Conservation (phyloP, 1,140 invertebrate species). For the Neodiprion fabricii region DNA sequence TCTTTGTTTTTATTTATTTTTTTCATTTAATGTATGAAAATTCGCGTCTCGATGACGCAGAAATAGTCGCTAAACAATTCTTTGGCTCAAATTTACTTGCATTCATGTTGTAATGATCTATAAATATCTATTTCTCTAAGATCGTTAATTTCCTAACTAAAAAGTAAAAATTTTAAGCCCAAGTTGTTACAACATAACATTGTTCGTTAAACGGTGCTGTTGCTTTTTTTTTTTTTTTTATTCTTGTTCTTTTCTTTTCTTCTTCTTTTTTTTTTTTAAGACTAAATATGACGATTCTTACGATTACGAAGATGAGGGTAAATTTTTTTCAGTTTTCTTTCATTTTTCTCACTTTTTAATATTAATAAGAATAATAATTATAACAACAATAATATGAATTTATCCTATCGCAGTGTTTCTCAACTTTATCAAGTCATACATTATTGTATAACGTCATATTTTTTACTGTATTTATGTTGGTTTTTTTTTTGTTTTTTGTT, state of each 20-base stretch:
- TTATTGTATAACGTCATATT: neutral
- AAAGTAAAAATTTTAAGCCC: constrained; percentile 38
- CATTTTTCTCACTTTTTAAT: too few relatives aligned
- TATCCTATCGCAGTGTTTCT: constrained; percentile 46
- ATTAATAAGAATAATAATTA: constrained; percentile 47
- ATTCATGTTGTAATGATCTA: constrained; percentile 27
- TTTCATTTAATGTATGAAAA: too few relatives aligned
- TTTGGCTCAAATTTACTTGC: constrained; percentile 43
- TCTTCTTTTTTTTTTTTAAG: constrained; percentile 44
- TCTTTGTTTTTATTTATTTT: too few relatives aligned
- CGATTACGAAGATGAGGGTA: constrained; percentile 46
- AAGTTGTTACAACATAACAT: constrained; percentile 41
- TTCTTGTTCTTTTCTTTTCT: too few relatives aligned
- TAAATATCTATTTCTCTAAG: constrained; percentile 20
- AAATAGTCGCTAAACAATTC: constrained; percentile 28
- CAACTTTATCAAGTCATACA: constrained; percentile 28
- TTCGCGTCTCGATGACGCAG: too few relatives aligned
- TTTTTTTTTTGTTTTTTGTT: too few relatives aligned
- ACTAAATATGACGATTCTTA: constrained; percentile 45
- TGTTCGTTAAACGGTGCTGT: constrained; percentile 32
- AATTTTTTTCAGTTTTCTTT: too few relatives aligned
- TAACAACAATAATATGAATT: constrained; percentile 45
- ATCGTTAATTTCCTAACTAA: neutral
- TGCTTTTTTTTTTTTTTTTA: too few relatives aligned
- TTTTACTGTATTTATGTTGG: too few relatives aligned